These are phyloP conservation scores for Lytechinus variegatus DNA, from an alignment of 35 echinoderm and acorn worm species.

Conservation along the genomic window DNA sequence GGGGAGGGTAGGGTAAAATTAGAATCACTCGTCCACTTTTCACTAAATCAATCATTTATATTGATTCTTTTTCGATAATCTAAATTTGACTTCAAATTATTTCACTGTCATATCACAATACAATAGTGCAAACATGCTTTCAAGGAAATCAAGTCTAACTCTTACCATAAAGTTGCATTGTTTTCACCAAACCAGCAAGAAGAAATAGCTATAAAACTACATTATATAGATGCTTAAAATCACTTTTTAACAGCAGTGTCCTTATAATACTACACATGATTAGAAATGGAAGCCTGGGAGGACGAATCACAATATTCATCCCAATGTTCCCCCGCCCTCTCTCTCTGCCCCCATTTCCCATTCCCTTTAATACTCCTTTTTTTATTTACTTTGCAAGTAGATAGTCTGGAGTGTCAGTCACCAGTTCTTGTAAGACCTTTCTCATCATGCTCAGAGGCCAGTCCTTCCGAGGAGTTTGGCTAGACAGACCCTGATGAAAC, in stretches of 20 bases:
- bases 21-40: neutral
- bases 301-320: no score
- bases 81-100: neutral
- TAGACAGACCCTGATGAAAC: slow-evolving; percentile 79
- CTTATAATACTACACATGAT: no score
- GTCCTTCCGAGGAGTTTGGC: slow-evolving; percentile 90
- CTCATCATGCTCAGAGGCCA: slow-evolving; percentile 89
- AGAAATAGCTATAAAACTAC: no score
- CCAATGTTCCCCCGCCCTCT: neutral
- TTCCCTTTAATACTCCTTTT: neutral
- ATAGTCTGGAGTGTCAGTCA: slow-evolving; percentile 89
- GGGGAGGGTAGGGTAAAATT: no score
- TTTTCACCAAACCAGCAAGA: no score
- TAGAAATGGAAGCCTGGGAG: no score
- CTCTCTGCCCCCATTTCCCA: neutral
- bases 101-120: neutral
- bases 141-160: no score
- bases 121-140: no score
- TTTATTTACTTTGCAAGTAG: slow-evolving; percentile 84
- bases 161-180: no score
- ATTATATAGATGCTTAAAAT: no score
- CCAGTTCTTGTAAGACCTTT: slow-evolving; percentile 81
- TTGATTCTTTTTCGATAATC: neutral
- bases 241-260: no score
- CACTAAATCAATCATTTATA: neutral